phyloP scores from a whole-genome alignment of 2,113 vertebrate genomes.

The human (Homo sapiens) region DNA sequence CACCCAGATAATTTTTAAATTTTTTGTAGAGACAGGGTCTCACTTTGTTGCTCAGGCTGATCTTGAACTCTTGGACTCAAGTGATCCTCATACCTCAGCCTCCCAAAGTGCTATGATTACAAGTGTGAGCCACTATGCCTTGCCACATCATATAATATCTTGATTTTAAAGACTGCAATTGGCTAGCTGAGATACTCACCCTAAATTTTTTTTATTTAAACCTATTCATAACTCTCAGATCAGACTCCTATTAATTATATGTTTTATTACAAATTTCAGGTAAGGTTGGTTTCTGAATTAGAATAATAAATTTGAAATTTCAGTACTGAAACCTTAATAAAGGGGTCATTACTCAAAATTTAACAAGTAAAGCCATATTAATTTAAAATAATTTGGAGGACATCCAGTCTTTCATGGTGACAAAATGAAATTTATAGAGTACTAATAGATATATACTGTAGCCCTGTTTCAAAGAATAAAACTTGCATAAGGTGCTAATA shows the following conservation, averaged over 20 bases:
- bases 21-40: neutral
- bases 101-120: neutral
- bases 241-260: neutral
- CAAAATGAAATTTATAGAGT: neutral
- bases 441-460: neutral
- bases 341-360: neutral
- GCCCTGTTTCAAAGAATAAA: neutral
- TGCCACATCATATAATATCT: neutral
- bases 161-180: neutral
- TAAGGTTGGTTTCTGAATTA: slow-evolving; percentile 9
- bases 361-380: neutral
- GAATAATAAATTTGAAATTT: slow-evolving; percentile 11
- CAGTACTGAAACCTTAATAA: neutral
- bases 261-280: neutral
- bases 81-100: neutral
- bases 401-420: neutral
- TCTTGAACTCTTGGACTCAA: neutral
- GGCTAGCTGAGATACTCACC: neutral
- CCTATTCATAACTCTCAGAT: neutral
- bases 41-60: neutral
- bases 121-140: neutral
- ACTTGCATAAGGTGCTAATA: neutral
- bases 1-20: neutral
- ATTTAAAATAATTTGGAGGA: neutral
- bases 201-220: neutral